phyloP scores from a whole-genome alignment of 2,888 invertebrate genomes.

The Hyposoter dolosus region DNA sequence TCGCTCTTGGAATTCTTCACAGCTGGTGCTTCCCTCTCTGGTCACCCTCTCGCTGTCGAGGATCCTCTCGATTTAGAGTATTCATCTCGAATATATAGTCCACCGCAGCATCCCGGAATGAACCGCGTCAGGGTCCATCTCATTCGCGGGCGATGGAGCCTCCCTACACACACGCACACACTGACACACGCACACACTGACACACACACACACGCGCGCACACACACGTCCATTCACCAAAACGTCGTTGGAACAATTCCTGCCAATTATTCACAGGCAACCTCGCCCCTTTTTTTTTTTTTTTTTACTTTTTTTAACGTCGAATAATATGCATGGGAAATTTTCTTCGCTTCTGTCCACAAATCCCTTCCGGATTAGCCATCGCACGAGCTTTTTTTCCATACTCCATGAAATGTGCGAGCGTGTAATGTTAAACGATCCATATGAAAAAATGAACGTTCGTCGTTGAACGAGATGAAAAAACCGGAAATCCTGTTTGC shows the following conservation, averaged over 20 bases:
- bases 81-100: slow-evolving; percentile 29
- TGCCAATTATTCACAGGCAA: slow-evolving; percentile 61
- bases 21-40: slow-evolving; percentile 48
- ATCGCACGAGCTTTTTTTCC: not conserved
- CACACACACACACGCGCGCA: slow-evolving; percentile 1
- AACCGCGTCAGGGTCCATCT: slow-evolving; percentile 34
- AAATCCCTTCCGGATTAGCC: slow-evolving; percentile 20
- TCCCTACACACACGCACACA: not conserved
- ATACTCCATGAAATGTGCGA: not conserved
- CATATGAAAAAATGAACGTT: not conserved
- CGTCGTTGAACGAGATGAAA: not conserved
- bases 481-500: not conserved
- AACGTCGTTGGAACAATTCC: slow-evolving; percentile 51
- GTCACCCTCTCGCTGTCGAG: slow-evolving; percentile 42
- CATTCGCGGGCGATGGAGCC: slow-evolving; percentile 10
- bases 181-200: not conserved
- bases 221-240: not conserved
- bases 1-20: slow-evolving; percentile 58
- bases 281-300: slow-evolving; percentile 6
- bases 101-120: slow-evolving; percentile 4
- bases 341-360: slow-evolving; percentile 3
- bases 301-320: slow-evolving; percentile 35
- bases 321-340: slow-evolving; percentile 47
- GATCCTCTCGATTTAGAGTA: slow-evolving; percentile 51
- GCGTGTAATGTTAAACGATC: not conserved